Evolutionary conservation across 2,888 invertebrate genomes (phyloP).

Genomic region (Epistrophe grossulariae): DNA sequence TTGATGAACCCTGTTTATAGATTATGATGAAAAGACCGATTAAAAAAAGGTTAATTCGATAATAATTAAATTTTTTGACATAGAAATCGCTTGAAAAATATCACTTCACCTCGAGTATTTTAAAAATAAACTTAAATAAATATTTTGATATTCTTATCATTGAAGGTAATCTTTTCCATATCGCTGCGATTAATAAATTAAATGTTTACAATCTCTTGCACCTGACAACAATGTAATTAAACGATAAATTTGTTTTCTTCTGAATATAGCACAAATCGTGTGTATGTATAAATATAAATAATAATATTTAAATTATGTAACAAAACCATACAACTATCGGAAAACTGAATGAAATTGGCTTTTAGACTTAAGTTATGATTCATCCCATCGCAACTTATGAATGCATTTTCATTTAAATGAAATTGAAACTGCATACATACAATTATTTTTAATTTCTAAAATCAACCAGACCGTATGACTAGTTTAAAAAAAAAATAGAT

Average conservation of each 20-base stretch:
- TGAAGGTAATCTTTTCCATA: not conserved
- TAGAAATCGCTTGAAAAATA: not conserved
- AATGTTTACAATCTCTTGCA: not conserved
- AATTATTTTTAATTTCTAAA: conserved; percentile 4
- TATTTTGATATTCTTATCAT: not conserved
- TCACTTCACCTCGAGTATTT: not conserved
- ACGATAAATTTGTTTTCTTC: not conserved
- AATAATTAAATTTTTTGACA: not conserved
- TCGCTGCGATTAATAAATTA: not conserved
- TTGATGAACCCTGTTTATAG: too few relatives aligned
- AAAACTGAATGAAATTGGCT: conserved; percentile 16
- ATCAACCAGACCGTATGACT: conserved; percentile 35
- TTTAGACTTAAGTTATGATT: not conserved
- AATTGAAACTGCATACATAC: not conserved
- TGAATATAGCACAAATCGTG: not conserved
- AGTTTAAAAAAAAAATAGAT: conserved; percentile 2
- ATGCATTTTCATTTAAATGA: conserved; percentile 11
- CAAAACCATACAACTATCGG: not conserved
- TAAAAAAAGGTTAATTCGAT: too few relatives aligned
- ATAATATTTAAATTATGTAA: conserved; percentile 1
- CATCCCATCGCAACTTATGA: conserved; percentile 3
- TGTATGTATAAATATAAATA: not conserved
- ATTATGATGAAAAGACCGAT: too few relatives aligned
- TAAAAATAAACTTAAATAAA: not conserved
- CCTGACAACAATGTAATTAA: conserved; percentile 2